phyloP scores from a whole-genome alignment of 2,888 invertebrate species.

The Caenorhabditis sinica region DNA sequence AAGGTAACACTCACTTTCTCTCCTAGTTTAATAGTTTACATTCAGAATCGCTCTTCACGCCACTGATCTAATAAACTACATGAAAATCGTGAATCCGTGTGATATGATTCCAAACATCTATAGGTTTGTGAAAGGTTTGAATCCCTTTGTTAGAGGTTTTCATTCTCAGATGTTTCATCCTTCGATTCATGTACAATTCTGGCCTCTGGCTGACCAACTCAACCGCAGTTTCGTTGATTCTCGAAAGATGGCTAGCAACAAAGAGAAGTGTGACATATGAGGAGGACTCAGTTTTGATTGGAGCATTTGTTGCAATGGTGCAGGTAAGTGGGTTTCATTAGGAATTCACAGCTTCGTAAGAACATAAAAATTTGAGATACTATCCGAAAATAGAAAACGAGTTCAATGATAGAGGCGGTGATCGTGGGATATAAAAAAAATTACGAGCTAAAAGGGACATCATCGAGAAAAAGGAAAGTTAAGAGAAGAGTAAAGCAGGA shows the following conservation, averaged over 20 bases:
- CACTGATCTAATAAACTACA: slow-evolving; percentile 44
- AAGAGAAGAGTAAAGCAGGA: no score
- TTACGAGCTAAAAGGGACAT: no score
- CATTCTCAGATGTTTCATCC: slow-evolving; percentile 47
- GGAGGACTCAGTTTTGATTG: slow-evolving; percentile 25
- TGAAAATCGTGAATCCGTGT: slow-evolving; percentile 14
- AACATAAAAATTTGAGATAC: no score
- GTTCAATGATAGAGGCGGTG: no score
- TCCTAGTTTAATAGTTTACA: background rate
- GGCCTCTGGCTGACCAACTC: slow-evolving; percentile 60
- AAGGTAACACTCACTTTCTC: slow-evolving; percentile 16
- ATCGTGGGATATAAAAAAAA: no score
- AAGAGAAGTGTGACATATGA: slow-evolving; percentile 53
- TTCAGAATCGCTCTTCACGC: slow-evolving; percentile 45
- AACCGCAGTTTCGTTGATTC: slow-evolving; percentile 45
- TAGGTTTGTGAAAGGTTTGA: slow-evolving; percentile 10
- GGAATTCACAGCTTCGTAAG: no score
- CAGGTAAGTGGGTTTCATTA: no score
- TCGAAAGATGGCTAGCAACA: slow-evolving; percentile 57
- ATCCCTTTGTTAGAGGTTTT: background rate
- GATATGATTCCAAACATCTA: slow-evolving; percentile 63
- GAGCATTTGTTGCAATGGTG: slow-evolving; percentile 26
- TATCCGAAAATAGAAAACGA: no score
- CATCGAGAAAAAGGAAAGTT: no score
- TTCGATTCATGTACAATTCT: slow-evolving; percentile 61